Evolutionary conservation across 2,113 vertebrate species (phyloP).

Genomic region (Lasiurus borealis): DNA sequence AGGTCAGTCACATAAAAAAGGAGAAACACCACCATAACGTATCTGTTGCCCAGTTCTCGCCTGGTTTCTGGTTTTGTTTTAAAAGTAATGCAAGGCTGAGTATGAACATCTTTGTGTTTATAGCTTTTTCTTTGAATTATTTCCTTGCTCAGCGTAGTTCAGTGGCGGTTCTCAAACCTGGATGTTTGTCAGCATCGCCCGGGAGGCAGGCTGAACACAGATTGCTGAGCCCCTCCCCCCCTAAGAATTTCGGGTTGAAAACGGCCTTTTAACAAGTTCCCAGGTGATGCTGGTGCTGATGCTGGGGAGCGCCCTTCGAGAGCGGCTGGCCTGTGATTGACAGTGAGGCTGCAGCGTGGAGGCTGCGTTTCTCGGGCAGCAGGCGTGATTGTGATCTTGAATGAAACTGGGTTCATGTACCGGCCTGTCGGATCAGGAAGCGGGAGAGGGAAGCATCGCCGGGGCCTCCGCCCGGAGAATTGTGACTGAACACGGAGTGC

Average conservation of each 20-base stretch:
- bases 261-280: not conserved
- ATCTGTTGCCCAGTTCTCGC: not conserved
- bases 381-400: slow-evolving; percentile 72
- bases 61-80: slow-evolving; percentile 41
- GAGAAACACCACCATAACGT: not conserved
- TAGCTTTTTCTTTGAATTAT: not conserved
- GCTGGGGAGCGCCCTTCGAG: not conserved
- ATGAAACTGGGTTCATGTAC: slow-evolving; percentile 71
- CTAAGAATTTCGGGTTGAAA: not conserved
- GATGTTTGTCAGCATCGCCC: not conserved
- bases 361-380: slow-evolving; percentile 10
- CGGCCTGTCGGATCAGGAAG: slow-evolving; percentile 61
- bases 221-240: too few species aligned
- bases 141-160: not conserved
- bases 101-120: not conserved
- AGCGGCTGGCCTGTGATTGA: not conserved
- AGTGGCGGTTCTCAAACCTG: not conserved
- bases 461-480: not conserved
- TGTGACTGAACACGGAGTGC: not conserved
- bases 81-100: not conserved
- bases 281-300: not conserved
- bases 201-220: not conserved
- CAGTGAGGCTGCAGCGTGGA: not conserved
- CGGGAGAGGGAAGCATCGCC: not conserved
- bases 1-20: not conserved